Evolutionary conservation across 2,888 invertebrate genomes (phyloP), one percentile per base, ranked within the genome.

Genomic region (Notodonta dromedarius): DNA sequence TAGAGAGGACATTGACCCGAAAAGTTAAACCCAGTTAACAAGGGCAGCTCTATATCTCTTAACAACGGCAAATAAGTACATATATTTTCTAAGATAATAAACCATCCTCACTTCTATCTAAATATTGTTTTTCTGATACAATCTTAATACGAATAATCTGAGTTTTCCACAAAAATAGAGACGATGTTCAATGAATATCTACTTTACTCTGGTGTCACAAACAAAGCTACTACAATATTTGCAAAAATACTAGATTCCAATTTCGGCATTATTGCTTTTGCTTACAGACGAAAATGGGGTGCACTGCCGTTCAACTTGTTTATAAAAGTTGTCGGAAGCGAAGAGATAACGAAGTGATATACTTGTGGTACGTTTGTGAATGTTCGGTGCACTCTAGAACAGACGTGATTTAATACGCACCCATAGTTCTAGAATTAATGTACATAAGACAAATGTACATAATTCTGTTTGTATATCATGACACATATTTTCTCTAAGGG

Each of bases 261-360:
- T 32, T 4, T 52, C 52, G 12, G 52, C 52, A 11, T 12, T 52
- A 52, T 52, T 52, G 32, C 52, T 52, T 13, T 52, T 7, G 32
- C 12, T 13, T 35, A 52, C 35, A 35, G 52, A 13, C 5, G 12
- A 52, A 52, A 32, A 32, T 52, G 32, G 12, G 1, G 2, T 35
- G 52, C 32, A 7, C 52, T 52, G 9, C 8, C 5, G 16, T 50
- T 50, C 8, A 50, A 16, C 50, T 50, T 5, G 12, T 52, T 52
- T 35, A 13, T 13, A 32, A 24, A 52, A 52, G 50, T 50, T 50
- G 16, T 50, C 16, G 16, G 16, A 50, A 16, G 50, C 9, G 50
- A 16, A 12, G n/a, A 24, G 52, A 52, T 24, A 52, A 32, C 52
- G 52, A 52, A 52, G 52, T 52, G 32, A 52, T 35, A 24, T 32